A percentile compares a stretch with the other conserved stretches of the same genome.
Conservation (phyloP, 2,888 invertebrate species). For the Hyposoter didymator region DNA sequence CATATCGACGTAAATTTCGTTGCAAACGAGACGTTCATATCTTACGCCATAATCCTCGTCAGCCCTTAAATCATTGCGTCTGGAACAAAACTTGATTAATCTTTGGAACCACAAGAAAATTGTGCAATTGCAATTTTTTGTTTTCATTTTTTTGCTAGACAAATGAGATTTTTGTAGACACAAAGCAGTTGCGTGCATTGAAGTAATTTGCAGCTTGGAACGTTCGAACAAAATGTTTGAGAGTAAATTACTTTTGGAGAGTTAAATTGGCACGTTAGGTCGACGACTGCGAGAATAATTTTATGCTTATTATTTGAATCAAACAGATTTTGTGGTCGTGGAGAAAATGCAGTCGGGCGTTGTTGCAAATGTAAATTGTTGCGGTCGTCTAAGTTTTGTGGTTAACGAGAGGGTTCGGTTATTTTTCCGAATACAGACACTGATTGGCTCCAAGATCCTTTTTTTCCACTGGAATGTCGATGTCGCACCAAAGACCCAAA, state of each 20-base stretch:
- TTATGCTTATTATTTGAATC: neutral
- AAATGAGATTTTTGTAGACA: neutral
- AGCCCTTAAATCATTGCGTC: neutral
- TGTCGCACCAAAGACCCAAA: constrained; percentile 5
- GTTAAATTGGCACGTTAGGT: neutral
- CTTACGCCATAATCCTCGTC: neutral
- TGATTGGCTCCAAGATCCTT: constrained; percentile 2
- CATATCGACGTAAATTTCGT: neutral
- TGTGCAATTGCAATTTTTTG: neutral
- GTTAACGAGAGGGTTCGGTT: constrained; percentile 22
- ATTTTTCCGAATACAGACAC: constrained; percentile 31
- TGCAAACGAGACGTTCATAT: neutral
- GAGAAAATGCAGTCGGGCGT: neutral
- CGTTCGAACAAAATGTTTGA: neutral
- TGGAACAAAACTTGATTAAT: neutral
- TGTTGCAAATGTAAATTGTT: constrained; percentile 25
- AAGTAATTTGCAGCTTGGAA: constrained; percentile 23
- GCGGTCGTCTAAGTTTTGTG: constrained; percentile 39
- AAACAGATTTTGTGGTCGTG: constrained; percentile 14
- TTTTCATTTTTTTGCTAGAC: neutral
- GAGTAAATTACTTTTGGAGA: constrained; percentile 25
- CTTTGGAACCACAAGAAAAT: constrained; percentile 22
- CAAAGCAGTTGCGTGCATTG: neutral
- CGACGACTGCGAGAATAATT: neutral
- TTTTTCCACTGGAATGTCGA: constrained; percentile 20